phyloP scores from a whole-genome alignment of 1,140 invertebrate species.

The Euborellia annulipes region DNA sequence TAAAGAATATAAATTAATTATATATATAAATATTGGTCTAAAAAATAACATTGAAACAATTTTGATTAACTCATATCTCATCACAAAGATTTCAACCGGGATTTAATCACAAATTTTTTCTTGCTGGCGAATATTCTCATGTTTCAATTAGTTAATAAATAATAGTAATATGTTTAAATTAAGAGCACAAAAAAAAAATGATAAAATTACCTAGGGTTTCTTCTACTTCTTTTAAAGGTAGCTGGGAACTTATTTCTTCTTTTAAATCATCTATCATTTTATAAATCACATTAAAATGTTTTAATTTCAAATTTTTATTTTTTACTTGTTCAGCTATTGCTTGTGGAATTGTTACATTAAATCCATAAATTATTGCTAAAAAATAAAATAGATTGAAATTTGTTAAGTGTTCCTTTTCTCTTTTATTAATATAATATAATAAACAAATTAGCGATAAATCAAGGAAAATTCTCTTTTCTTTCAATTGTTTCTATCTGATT shows the following conservation, averaged over 20 bases:
- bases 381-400: constrained; percentile 17
- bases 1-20: constrained; percentile 20
- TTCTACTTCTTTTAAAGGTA: constrained; percentile 57
- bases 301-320: constrained; percentile 40
- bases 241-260: constrained; percentile 50
- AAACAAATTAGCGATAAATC: no score
- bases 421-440: no score
- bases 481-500: no score
- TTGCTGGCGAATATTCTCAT: no score
- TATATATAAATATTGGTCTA: background rate
- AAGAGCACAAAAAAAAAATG: background rate
- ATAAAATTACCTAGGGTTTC: constrained; percentile 46
- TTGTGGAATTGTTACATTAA: constrained; percentile 51
- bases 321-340: constrained; percentile 33
- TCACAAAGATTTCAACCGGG: no score
- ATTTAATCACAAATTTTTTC: no score
- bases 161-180: constrained; percentile 9
- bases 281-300: constrained; percentile 76
- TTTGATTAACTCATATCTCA: no score
- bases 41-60: no score
- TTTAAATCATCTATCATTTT: constrained; percentile 79
- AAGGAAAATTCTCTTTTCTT: no score
- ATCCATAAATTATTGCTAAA: constrained; percentile 67
- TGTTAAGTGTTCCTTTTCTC: no score
- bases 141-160: background rate